Evolutionary conservation across 2,113 vertebrate species (phyloP).

Genomic region (Australoheros scitulus): DNA sequence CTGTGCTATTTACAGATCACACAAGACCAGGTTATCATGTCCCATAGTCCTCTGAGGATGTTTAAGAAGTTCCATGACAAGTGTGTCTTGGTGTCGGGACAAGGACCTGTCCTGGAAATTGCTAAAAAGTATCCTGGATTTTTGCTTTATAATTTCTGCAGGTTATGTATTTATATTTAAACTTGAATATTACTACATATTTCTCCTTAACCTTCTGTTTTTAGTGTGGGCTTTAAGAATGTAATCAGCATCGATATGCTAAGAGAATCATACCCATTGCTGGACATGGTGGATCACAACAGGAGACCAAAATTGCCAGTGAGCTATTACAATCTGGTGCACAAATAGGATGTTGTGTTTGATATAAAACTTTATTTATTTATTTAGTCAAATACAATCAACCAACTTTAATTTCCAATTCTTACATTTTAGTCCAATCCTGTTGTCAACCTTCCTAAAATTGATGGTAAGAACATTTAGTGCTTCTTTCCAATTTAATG

Average conservation of each 20-base stretch:
- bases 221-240: conserved; percentile 87
- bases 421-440: conserved; percentile 80
- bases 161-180: background rate
- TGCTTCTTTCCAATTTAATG: background rate
- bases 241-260: conserved; percentile 87
- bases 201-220: background rate
- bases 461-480: conserved; percentile 82
- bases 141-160: background rate
- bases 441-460: conserved; percentile 82
- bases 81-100: conserved; percentile 90
- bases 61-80: conserved; percentile 89
- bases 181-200: background rate
- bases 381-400: background rate
- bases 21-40: conserved; percentile 91
- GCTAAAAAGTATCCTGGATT: conserved; percentile 86
- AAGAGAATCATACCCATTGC: conserved; percentile 85
- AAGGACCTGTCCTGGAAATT: conserved; percentile 91
- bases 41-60: conserved; percentile 91
- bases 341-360: background rate
- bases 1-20: conserved; percentile 79
- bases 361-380: no score
- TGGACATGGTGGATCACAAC: conserved; percentile 91
- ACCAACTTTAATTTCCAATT: conserved; percentile 12
- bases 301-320: conserved; percentile 84
- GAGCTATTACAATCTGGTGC: conserved; percentile 34